Evolutionary conservation across 2,888 invertebrate genomes (phyloP), one percentile per base, ranked within the genome.

Genomic region (Thymelicus lineola): DNA sequence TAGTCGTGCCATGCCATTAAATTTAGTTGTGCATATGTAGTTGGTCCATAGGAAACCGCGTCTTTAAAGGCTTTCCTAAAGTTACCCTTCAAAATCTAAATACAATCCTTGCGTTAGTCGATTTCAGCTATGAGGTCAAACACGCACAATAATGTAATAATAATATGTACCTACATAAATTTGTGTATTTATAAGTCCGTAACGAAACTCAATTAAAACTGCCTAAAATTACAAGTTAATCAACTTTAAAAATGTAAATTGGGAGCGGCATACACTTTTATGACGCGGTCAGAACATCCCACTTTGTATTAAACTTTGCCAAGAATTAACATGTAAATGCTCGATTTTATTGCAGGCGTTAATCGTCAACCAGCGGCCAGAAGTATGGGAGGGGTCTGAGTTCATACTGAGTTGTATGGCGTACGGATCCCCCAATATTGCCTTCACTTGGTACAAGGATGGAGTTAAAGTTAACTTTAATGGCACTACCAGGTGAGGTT

Each of bases 401-500:
- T 96, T 97, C 80, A 95, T 96, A 78, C 91, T 97, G 74, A 96
- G 96, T 65, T 97, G 97, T 82, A 94, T 96, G 75, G 97, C 97
- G 28, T 95, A 96, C 81, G 97, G 97, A 65, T 97, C 97, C 58
- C 95, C 96, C 0, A 94, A 95, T 75, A 96, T 97, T 82, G 94
- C 93, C 68, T 97, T 97, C 84, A 95, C 95, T 42, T 97, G 97
- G 97, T 97, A 96, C 91, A 97, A 97, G 86, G 97, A 97, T 81
- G 96, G 96, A 6, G 94, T 96, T 75, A 94, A 95, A 76, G 95
- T 97, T 72, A 97, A 97, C 86, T 95, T 96, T 77, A 96, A 96
- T 73, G 95, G 95, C 76, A 95, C 96, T 15, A 96, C 95, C 62
- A 96, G 97, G 97, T 90, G 88, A 92, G 75, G 68, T 17, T 50